A percentile compares a stretch with the other conserved stretches of the same genome.
Evolutionary conservation across 2,888 invertebrate genomes (phyloP).

Genomic region (Hirtodrosophila confusa): DNA sequence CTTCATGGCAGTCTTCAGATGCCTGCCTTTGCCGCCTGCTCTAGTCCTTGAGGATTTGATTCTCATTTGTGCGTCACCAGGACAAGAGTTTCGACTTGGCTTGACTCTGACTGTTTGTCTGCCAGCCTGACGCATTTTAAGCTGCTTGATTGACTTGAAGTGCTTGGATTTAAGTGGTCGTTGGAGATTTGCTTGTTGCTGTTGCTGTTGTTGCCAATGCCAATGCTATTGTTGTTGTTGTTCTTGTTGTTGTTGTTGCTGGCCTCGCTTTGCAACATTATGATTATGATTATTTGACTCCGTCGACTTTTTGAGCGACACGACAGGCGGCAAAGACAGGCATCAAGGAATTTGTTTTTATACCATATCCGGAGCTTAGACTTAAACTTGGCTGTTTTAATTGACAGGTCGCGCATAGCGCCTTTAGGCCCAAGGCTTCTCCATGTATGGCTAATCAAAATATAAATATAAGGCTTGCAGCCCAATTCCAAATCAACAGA

Average conservation of each 20-base stretch:
- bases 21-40: slow-evolving; percentile 9
- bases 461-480: too few relatives aligned
- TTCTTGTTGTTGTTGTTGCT: slow-evolving; percentile 12
- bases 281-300: slow-evolving; percentile 62
- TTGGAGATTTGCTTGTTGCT: slow-evolving; percentile 54
- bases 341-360: slow-evolving; percentile 25
- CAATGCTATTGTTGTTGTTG: slow-evolving; percentile 7
- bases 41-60: slow-evolving; percentile 61
- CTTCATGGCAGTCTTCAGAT: slow-evolving; percentile 12
- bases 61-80: slow-evolving; percentile 59
- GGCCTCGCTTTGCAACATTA: slow-evolving; percentile 36
- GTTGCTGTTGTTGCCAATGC: slow-evolving; percentile 1
- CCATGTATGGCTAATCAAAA: too few relatives aligned
- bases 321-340: slow-evolving; percentile 18
- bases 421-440: too few relatives aligned
- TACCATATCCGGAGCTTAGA: slow-evolving; percentile 19
- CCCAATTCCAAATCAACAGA: too few relatives aligned
- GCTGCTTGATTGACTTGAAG: slow-evolving; percentile 72
- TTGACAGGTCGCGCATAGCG: slow-evolving; percentile 34
- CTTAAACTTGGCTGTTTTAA: slow-evolving; percentile 35
- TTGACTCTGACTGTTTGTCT: slow-evolving; percentile 20
- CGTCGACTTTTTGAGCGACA: slow-evolving; percentile 40
- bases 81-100: slow-evolving; percentile 32
- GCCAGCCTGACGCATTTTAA: slow-evolving; percentile 58
- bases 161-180: slow-evolving; percentile 68